phyloP scores from a whole-genome alignment of 2,113 vertebrate genomes.

The Psettodes erumei region DNA sequence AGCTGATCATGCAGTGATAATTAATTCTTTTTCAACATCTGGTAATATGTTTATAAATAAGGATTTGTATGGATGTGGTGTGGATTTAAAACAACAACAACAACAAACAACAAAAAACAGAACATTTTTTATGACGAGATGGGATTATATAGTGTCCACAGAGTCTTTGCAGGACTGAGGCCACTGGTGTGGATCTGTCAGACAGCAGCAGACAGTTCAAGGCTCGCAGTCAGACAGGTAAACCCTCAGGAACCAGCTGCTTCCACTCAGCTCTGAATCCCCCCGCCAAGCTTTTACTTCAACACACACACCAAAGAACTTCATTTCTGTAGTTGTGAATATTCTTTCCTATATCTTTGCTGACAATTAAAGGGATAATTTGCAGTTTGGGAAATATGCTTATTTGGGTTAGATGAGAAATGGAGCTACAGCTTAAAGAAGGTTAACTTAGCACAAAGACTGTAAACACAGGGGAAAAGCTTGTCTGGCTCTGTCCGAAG shows the following conservation, averaged over 20 bases:
- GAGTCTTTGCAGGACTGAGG: constrained; percentile 17
- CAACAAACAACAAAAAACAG: too few relatives aligned
- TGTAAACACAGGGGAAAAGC: neutral
- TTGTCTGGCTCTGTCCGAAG: neutral
- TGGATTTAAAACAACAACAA: too few relatives aligned
- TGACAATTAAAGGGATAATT: neutral
- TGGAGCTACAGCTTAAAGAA: neutral
- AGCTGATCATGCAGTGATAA: neutral
- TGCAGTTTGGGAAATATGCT: neutral
- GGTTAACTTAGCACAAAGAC: neutral
- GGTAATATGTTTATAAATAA: neutral
- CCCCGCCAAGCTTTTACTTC: neutral
- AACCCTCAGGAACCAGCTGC: constrained; percentile 64
- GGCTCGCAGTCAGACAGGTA: constrained; percentile 52
- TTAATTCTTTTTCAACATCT: neutral
- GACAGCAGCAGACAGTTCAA: constrained; percentile 42
- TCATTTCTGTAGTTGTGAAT: too few relatives aligned
- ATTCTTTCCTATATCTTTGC: too few relatives aligned
- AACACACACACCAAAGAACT: neutral
- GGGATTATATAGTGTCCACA: constrained; percentile 16
- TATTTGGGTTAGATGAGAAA: neutral
- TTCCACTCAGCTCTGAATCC: constrained; percentile 57
- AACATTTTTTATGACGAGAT: constrained; percentile 20
- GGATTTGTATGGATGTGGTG: too few relatives aligned
- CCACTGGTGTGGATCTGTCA: constrained; percentile 37